Conservation (phyloP, 2,888 invertebrate genomes). For the Cryptophagus acutangulus region DNA sequence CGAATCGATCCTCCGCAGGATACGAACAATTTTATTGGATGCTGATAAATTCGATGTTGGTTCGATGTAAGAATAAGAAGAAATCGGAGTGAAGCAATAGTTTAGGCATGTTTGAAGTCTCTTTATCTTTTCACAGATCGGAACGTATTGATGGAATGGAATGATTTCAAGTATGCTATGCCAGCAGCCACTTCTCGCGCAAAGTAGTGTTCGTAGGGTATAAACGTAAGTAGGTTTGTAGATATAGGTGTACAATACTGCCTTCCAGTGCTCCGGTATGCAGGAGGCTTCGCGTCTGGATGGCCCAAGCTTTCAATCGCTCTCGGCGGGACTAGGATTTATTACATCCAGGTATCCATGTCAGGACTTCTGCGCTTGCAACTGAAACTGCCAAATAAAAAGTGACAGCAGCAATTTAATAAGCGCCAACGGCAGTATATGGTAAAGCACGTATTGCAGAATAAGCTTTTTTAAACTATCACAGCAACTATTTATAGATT, state of each 20-base stretch:
- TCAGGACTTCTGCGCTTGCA: conserved; percentile 8
- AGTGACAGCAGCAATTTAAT: conserved; percentile 8
- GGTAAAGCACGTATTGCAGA: neutral
- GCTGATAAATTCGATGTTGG: neutral
- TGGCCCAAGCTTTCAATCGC: conserved; percentile 14
- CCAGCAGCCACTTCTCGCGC: no score
- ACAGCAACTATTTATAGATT: neutral
- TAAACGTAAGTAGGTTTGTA: conserved; percentile 1
- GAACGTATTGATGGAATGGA: conserved; percentile 1
- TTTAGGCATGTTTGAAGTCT: neutral
- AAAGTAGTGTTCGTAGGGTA: neutral
- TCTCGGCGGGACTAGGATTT: conserved; percentile 14
- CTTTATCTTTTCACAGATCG: conserved; percentile 2
- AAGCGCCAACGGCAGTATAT: neutral
- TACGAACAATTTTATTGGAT: no score
- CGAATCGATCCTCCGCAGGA: no score
- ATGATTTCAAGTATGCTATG: conserved; percentile 1
- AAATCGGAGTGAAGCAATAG: neutral
- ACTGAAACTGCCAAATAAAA: conserved; percentile 8
- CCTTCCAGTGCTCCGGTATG: conserved; percentile 1
- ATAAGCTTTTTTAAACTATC: conserved; percentile 1
- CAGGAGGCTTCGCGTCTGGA: conserved; percentile 11
- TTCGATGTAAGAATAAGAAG: neutral
- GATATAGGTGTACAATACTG: neutral
- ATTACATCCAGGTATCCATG: conserved; percentile 19